phyloP scores from a whole-genome alignment of 2,797 vertebrate species.

The Myotis planiceps region DNA sequence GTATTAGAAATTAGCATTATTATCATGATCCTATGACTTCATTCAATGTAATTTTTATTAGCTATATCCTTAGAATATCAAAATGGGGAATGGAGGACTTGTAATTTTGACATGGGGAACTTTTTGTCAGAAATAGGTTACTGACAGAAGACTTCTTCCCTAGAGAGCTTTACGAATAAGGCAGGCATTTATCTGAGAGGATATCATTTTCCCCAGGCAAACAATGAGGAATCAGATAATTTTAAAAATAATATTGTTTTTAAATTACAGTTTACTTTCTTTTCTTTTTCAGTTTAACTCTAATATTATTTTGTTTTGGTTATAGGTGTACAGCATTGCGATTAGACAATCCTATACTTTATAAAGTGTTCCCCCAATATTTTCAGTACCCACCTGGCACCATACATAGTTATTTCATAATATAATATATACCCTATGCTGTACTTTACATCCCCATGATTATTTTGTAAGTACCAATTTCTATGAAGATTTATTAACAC shows the following conservation, averaged over 20 bases:
- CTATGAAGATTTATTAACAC: not conserved
- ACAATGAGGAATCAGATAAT: not conserved
- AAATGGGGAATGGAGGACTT: not conserved
- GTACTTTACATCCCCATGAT: not conserved
- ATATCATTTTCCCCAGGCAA: constrained; percentile 26
- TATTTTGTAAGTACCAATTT: not conserved
- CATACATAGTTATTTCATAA: not conserved
- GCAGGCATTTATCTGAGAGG: not conserved
- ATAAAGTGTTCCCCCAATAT: not conserved
- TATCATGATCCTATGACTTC: not conserved
- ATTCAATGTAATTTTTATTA: not conserved
- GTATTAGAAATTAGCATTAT: not conserved
- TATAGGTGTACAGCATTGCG: not conserved
- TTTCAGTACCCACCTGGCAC: not conserved
- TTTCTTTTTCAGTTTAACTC: not conserved
- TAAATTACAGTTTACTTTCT: not conserved
- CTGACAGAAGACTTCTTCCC: not conserved
- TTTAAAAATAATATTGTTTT: not conserved
- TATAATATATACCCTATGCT: not conserved
- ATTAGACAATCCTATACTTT: not conserved
- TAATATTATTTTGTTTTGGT: not conserved
- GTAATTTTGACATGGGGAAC: not conserved
- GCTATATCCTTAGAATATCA: not conserved
- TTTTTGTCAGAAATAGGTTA: not conserved
- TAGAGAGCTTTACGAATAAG: not conserved